Base-by-base conservation (phyloP, 2,888 invertebrate genomes). In the Fabriciana adippe region DNA sequence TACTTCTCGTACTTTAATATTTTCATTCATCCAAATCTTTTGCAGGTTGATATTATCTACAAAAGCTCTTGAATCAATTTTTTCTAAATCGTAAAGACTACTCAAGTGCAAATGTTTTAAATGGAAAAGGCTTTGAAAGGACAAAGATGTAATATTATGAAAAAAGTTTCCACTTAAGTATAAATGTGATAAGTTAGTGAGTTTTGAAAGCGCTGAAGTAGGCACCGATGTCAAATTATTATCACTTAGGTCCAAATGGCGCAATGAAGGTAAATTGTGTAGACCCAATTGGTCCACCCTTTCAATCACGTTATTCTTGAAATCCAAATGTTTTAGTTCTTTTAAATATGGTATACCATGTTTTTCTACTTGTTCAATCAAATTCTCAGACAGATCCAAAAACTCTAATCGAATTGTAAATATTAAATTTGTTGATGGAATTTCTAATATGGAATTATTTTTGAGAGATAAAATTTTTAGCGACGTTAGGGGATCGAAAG, bases 1-100 rank as follows among this genome's bases (percentile, higher is more conserved):
- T 70, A 98, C 93, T 77, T 94, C 94, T 64, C 93, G 92, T 63
- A 98, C 93, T 77, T 94, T 94, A 14, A 95, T 93, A 84, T 97
- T 97, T 81, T 96, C 95, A 83, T 96, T 96, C 90, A 97, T 92
- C 85, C 95, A 94, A 75, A 97, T 94, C 73, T 94, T 94, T 82
- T 97, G 96, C 74, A 97, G 90, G 81, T 96, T 96, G 47, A 97
- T 96, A 85, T 97, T 97, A 89, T 97, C 97, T 70, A 96, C 96
- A 83, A 97, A 97, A 64, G 97, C 96, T 84, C 96, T 93, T 73
- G 95, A 93, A 87, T 97, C 96, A 76, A 97, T 95, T 81, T 92
- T 94, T 73, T 93, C 92, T 75, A 97, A 92, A 75, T 94, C 92
- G 78, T 94, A 94, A 78, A 96, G 93, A 78, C 95, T 93, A 86